A percentile compares a stretch with the other conserved stretches of the same genome.
Evolutionary conservation across 1,140 invertebrate species (phyloP).

Genomic region (Drosophila obscura): DNA sequence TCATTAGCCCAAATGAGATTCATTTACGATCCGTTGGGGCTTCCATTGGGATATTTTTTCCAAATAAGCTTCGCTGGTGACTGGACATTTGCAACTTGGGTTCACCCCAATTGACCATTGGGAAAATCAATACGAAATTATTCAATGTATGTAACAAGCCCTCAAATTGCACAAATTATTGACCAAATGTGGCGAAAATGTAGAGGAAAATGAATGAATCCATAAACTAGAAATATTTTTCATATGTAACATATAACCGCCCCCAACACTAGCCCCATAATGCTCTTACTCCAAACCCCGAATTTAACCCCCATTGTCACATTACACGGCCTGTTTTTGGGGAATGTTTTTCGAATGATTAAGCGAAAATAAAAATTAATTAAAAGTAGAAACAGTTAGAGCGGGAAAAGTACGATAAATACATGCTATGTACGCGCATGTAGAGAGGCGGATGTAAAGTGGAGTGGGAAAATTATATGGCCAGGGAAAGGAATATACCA

Average conservation of each 20-base stretch:
- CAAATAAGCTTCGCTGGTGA: too few relatives aligned
- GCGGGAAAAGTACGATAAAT: slow-evolving; percentile 6
- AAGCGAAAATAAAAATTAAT: slow-evolving; percentile 48
- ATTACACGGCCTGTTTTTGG: slow-evolving; percentile 16
- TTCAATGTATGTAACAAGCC: slow-evolving; percentile 30
- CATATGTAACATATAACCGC: slow-evolving; percentile 8
- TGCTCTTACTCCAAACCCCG: background rate
- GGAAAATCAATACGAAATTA: slow-evolving; percentile 2
- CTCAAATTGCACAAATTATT: slow-evolving; percentile 31
- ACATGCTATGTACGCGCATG: background rate
- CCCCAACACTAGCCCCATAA: background rate
- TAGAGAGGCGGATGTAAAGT: background rate
- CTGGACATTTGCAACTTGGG: too few relatives aligned
- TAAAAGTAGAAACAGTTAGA: slow-evolving; percentile 21
- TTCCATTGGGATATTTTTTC: too few relatives aligned
- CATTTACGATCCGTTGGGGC: too few relatives aligned
- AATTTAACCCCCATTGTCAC: slow-evolving; percentile 34
- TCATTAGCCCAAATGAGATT: too few relatives aligned
- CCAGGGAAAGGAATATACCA: slow-evolving; percentile 19
- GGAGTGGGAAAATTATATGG: background rate
- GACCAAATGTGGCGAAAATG: slow-evolving; percentile 33
- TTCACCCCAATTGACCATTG: slow-evolving; percentile 12
- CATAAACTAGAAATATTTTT: slow-evolving; percentile 18
- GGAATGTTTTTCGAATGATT: slow-evolving; percentile 7
- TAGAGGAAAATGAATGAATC: slow-evolving; percentile 11